Conservation (phyloP, 2,888 invertebrate genomes). For the Metallyticus violacea region DNA sequence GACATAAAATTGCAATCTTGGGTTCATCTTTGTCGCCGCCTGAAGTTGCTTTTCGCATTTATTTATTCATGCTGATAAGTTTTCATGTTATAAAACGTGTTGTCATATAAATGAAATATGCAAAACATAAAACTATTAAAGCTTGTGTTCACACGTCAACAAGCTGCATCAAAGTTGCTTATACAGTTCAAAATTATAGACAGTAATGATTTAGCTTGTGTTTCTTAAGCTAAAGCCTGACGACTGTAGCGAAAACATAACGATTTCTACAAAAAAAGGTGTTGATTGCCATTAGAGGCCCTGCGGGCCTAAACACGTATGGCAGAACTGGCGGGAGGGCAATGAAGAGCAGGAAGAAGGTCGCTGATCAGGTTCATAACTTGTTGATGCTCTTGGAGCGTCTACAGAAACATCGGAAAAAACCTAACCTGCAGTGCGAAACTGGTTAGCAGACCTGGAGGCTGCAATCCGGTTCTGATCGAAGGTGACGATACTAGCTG, state of each 20-base stretch:
- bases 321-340: background rate
- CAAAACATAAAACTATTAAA: too few species aligned
- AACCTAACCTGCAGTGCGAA: background rate
- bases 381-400: background rate
- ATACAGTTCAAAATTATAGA: too few species aligned
- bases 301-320: background rate
- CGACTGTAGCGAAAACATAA: background rate
- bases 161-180: too few species aligned
- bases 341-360: background rate
- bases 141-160: too few species aligned
- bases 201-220: background rate
- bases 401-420: background rate
- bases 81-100: too few species aligned
- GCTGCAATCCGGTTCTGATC: background rate
- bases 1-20: too few species aligned
- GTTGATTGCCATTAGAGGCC: background rate
- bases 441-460: background rate
- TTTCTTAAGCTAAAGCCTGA: background rate
- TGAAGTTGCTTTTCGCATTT: too few species aligned
- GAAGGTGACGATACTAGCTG: too few species aligned
- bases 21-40: too few species aligned
- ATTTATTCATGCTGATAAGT: too few species aligned
- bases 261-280: background rate
- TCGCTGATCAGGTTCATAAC: background rate
- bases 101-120: too few species aligned